phyloP scores from a whole-genome alignment of 2,888 invertebrate genomes.

The Eupsilia transversa region DNA sequence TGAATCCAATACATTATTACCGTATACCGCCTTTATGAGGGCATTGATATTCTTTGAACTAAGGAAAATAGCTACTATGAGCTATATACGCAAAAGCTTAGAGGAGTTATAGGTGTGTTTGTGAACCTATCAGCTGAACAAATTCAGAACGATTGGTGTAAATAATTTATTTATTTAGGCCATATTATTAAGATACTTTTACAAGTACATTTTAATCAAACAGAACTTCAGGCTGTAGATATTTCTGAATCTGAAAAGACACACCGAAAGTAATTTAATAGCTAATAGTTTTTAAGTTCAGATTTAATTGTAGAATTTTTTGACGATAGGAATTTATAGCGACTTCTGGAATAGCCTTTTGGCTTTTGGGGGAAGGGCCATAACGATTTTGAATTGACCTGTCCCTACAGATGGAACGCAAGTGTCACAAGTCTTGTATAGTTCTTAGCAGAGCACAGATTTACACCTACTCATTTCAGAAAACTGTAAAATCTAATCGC shows the following conservation, averaged over 20 bases:
- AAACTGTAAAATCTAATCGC: slow-evolving; percentile 6
- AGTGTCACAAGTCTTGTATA: neutral
- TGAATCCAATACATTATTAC: slow-evolving; percentile 33
- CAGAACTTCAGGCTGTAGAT: neutral
- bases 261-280: neutral
- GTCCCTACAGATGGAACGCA: neutral
- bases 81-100: neutral
- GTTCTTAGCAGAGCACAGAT: neutral
- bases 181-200: neutral
- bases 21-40: slow-evolving; percentile 21
- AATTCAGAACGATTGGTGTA: neutral
- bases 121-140: neutral
- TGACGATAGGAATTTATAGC: neutral
- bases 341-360: neutral
- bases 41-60: slow-evolving; percentile 34
- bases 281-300: neutral
- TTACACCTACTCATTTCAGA: neutral
- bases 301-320: neutral
- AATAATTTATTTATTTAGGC: neutral
- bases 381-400: neutral
- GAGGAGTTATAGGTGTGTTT: neutral
- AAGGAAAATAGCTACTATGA: neutral
- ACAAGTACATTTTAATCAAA: neutral
- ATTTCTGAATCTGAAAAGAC: neutral
- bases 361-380: neutral